Evolutionary conservation across 2,113 vertebrate genomes (phyloP).

Genomic region (Malaclemys terrapin): DNA sequence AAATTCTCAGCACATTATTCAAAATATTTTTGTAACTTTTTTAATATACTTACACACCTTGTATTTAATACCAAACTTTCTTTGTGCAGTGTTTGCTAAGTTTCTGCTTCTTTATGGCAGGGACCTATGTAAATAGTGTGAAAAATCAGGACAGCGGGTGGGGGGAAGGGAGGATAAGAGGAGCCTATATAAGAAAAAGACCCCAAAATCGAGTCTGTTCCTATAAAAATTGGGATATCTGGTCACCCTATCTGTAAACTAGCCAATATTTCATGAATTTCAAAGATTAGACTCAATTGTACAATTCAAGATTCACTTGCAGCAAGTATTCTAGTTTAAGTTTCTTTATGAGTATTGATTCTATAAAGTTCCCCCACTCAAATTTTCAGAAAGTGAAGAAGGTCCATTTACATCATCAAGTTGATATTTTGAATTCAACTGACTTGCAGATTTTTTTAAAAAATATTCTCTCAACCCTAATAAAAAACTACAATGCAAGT

Average conservation of each 20-base stretch:
- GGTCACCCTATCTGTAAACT: not conserved
- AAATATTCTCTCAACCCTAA: constrained; percentile 50
- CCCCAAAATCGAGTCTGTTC: too few relatives aligned
- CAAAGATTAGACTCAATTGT: constrained; percentile 42
- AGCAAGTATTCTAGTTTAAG: constrained; percentile 44
- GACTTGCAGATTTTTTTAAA: constrained; percentile 57
- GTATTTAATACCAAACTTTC: not conserved
- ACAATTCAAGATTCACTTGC: constrained; percentile 41
- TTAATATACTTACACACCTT: not conserved
- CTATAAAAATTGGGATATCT: too few relatives aligned
- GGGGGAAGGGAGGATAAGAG: too few relatives aligned
- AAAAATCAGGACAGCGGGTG: too few relatives aligned
- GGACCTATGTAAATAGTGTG: not conserved
- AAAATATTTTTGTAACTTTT: constrained; percentile 7
- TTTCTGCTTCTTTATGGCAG: constrained; percentile 8
- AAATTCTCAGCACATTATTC: not conserved
- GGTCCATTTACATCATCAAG: constrained; percentile 36
- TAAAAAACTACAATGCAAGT: constrained; percentile 71
- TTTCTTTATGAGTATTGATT: constrained; percentile 42
- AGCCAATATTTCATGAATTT: not conserved
- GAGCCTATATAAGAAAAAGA: too few relatives aligned
- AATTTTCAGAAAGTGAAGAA: constrained; percentile 60
- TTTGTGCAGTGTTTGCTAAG: not conserved
- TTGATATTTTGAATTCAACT: constrained; percentile 68
- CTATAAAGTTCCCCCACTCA: constrained; percentile 23